Evolutionary conservation across 2,113 vertebrate species (phyloP), one percentile per base, ranked within the genome.

Genomic region (Corvus hawaiiensis): DNA sequence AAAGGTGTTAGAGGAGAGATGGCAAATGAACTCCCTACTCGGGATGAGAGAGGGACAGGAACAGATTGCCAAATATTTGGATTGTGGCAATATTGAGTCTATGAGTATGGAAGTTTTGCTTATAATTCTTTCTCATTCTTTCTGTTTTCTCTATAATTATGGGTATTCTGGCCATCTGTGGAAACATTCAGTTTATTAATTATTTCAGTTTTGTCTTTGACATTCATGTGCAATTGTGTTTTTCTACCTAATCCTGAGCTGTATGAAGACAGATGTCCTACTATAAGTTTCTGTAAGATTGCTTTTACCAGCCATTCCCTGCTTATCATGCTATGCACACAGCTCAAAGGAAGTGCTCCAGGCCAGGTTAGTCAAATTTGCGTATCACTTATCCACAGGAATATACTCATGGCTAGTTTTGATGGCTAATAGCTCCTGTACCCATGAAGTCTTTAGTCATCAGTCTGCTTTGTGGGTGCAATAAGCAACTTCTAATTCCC

Each of bases 41-140:
- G 13, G 3, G 4, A 13, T 13, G 13, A n/a, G 13, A 24, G 1
- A 1, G 2, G 9, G 10, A 23, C 14, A 48, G 17, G 15, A 27
- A 63, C 8, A 22, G 2, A 35, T 67, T 75, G 6, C 5, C 15
- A 61, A 11, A 51, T 59, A 48, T 39, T 73, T 62, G 35, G 17
- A 55, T 37, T 20, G 28, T 46, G 16, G 12, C 52, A 73, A 61
- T 56, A 61, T 27, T 39, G 43, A 80, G 16, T 54, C 15, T 69
- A 23, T 19, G 8, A 35, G 5, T 69, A n/a, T 27, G 43, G 12
- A 80, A n/a, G 5, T 23, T 84, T 89, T 74, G 18, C 16, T 80
- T 75, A 19, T 28, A 66, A 30, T 46, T 87, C 11, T 87, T 39
- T 23, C 18, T 62, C 66, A 20, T 33, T 76, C 17, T 67, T 90